Percentiles rank a stretch among this genome's conserved stretches.
phyloP scores from a whole-genome alignment of 2,113 vertebrate genomes.

The Dicrurus megarhynchus region DNA sequence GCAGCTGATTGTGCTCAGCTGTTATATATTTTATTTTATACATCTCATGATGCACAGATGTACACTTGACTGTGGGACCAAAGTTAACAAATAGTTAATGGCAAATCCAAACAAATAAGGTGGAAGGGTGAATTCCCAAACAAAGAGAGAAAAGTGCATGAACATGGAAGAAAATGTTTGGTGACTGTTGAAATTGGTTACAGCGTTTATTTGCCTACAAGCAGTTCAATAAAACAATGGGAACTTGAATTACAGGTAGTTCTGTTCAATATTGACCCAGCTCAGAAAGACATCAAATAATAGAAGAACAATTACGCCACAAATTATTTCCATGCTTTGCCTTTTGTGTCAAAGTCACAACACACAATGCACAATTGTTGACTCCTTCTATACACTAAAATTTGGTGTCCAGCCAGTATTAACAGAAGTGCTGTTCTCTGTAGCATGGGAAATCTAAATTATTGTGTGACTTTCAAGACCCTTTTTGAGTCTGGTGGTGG shows the following conservation, averaged over 20 bases:
- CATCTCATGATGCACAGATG: rapidly evolving
- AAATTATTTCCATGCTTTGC: constrained; percentile 22
- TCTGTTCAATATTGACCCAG: constrained; percentile 61
- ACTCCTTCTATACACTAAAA: constrained; percentile 17
- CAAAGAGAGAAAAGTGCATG: not conserved
- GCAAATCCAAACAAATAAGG: not conserved
- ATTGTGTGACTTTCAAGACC: not conserved
- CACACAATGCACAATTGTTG: constrained; percentile 38
- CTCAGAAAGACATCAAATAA: constrained; percentile 42
- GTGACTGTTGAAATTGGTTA: not conserved
- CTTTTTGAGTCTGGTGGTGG: not conserved
- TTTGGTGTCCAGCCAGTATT: constrained; percentile 41
- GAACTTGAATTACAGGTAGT: constrained; percentile 61
- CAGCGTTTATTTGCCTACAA: not conserved
- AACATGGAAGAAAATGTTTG: not conserved
- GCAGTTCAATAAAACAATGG: constrained; percentile 27
- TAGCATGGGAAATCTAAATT: constrained; percentile 42
- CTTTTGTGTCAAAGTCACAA: constrained; percentile 16
- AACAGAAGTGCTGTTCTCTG: constrained; percentile 12
- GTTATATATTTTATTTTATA: not conserved
- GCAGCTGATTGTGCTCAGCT: not conserved
- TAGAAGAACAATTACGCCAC: constrained; percentile 2
- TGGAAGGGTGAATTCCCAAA: not conserved
- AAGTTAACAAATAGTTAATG: not conserved
- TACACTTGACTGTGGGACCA: not conserved